Base-by-base conservation (phyloP, 1,140 invertebrate species). In the Magallana gigas region DNA sequence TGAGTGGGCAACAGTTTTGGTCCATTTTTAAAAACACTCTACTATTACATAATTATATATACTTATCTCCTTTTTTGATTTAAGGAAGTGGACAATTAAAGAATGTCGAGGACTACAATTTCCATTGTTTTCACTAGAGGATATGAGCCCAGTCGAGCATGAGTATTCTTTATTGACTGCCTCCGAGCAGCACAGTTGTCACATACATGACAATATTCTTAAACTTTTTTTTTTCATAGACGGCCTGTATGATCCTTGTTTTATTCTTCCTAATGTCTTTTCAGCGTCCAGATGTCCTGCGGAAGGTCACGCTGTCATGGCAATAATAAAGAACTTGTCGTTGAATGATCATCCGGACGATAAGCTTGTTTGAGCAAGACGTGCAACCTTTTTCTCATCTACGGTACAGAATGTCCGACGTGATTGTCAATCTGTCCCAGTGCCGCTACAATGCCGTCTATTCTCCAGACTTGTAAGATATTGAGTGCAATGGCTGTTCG, bases 1-100 rank as follows among this genome's bases (percentile, higher is more conserved):
- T 18, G 87, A 88, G 12, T 93, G 57, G 7, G 92, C 84, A 83
- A 71, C 76, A 12, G 91, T 89, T 68, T 93, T 90, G 8, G 91
- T 85, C 82, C 87, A 95, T 82, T 91, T 90, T 0, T 93, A 93
- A 29, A 93, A 91, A 81, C 92, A 91, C 86, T 93, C 91, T 0
- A 87, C 88, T 0, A 90, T 68, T 16, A 93, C 90, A n/a, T n/a
- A n/a, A n/a, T 8, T 92, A 57, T 68, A 93, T 87, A 18, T 91
- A 90, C 57, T 81, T 88, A 23, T 93, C 92, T 1, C 90, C 91
- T 23, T 84, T 87, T 48, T 87, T n/a, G 92, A 92, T 5, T 48
- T 4, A 48, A 48, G 2, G 36, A 48, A 48, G 36, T 0, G 36
- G 36, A 36, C 93, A 93, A n/a, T n/a, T 1, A 23, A 1, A 93